A percentile compares a stretch with the other conserved stretches of the same genome.
phyloP scores from a whole-genome alignment of 2,113 vertebrate genomes.

The Rhinolophus sinicus region DNA sequence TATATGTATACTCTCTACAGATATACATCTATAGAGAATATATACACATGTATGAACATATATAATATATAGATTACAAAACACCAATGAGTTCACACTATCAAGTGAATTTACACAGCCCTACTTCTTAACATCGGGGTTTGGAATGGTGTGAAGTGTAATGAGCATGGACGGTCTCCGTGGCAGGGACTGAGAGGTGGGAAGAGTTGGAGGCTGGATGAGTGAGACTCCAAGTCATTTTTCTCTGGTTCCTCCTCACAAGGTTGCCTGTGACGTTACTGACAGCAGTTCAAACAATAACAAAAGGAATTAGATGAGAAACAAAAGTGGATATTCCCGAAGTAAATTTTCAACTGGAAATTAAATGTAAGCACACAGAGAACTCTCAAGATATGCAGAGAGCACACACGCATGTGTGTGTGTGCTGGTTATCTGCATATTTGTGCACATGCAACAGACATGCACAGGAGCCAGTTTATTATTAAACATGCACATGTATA shows the following conservation, averaged over 20 bases:
- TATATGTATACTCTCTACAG: not conserved
- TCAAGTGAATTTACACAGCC: not conserved
- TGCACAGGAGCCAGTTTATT: not conserved
- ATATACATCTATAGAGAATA: not conserved
- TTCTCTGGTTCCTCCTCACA: conserved; percentile 27
- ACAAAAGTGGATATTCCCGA: not conserved
- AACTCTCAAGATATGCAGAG: not conserved
- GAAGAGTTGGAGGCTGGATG: not conserved
- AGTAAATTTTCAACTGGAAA: conserved; percentile 51
- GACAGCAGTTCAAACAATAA: conserved; percentile 5
- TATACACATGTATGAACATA: not conserved
- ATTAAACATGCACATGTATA: not conserved
- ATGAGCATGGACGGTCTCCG: not conserved
- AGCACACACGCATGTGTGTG: not conserved
- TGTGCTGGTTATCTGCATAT: not conserved
- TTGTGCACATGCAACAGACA: not conserved
- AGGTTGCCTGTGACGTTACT: conserved; percentile 22
- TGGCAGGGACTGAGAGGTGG: not conserved
- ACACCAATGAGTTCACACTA: conserved; percentile 13
- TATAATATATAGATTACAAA: not conserved
- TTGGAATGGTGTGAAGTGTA: not conserved
- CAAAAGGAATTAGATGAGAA: conserved; percentile 49
- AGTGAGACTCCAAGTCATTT: not conserved
- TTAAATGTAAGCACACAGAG: conserved; percentile 5
- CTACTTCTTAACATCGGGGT: not conserved